Conservation (phyloP, 2,888 invertebrate species). For the Cantharis nigra region DNA sequence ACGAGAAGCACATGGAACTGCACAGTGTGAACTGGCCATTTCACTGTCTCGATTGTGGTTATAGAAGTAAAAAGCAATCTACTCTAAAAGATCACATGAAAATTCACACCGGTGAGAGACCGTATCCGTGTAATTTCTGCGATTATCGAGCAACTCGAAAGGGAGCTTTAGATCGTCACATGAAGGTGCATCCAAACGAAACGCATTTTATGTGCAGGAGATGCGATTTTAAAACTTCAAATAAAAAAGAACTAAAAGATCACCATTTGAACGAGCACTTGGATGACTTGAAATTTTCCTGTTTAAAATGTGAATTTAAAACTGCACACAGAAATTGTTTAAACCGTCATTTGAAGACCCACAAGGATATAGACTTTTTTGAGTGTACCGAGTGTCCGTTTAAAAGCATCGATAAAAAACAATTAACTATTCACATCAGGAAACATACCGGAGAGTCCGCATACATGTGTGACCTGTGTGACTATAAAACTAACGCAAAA, state of each 20-base stretch:
- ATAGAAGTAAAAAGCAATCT: neutral
- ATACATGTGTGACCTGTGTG: neutral
- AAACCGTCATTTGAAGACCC: neutral
- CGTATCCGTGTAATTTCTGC: neutral
- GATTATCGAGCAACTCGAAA: neutral
- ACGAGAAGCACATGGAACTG: neutral
- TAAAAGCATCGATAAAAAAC: neutral
- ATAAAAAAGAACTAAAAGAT: slow-evolving; percentile 2
- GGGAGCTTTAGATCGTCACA: neutral
- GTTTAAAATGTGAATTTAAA: neutral
- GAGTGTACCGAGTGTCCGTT: neutral
- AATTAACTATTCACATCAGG: neutral
- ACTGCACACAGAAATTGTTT: neutral
- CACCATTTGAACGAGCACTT: slow-evolving; percentile 6
- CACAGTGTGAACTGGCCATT: neutral
- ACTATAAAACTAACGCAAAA: slow-evolving; percentile 4
- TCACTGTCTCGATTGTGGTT: slow-evolving; percentile 7
- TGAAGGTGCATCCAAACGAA: neutral
- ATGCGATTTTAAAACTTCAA: neutral
- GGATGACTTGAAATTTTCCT: slow-evolving; percentile 1
- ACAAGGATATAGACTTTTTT: neutral
- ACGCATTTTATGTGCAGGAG: neutral
- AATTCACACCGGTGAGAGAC: slow-evolving; percentile 6
- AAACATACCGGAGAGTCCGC: neutral
- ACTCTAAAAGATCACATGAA: neutral